Evolutionary conservation across 2,888 invertebrate species (phyloP).

Genomic region (Ariolimax columbianus): DNA sequence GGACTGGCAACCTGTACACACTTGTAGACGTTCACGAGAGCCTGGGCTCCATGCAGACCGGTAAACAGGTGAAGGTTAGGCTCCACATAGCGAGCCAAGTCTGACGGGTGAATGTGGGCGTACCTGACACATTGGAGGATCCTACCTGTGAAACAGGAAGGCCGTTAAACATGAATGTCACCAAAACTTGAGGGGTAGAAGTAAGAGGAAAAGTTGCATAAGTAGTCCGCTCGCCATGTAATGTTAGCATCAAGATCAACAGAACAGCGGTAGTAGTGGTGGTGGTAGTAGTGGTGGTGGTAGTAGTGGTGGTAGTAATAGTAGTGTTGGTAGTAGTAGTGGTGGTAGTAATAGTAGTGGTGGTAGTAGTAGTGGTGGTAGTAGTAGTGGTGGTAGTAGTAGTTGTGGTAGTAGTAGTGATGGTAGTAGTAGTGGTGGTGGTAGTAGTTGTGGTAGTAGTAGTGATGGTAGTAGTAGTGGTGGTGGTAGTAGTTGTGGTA

Average conservation of each 20-base stretch:
- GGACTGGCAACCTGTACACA: neutral
- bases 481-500: neutral
- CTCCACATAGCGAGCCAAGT: slow-evolving; percentile 37
- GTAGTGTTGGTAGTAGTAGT: neutral
- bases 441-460: neutral
- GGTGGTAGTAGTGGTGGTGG: neutral
- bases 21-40: slow-evolving; percentile 41
- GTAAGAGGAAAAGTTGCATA: neutral
- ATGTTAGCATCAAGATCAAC: too few species aligned
- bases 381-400: neutral
- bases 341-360: neutral
- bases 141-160: neutral
- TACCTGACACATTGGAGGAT: slow-evolving; percentile 31
- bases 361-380: neutral
- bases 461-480: neutral
- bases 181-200: neutral
- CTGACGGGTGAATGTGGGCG: slow-evolving; percentile 23
- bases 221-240: too few species aligned
- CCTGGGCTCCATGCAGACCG: slow-evolving; percentile 3
- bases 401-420: neutral
- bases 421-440: neutral
- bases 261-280: neutral
- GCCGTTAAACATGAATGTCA: neutral
- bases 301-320: neutral
- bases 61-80: slow-evolving; percentile 42